phyloP scores from a whole-genome alignment of 2,888 invertebrate species.

The Choreutis nemorana region DNA sequence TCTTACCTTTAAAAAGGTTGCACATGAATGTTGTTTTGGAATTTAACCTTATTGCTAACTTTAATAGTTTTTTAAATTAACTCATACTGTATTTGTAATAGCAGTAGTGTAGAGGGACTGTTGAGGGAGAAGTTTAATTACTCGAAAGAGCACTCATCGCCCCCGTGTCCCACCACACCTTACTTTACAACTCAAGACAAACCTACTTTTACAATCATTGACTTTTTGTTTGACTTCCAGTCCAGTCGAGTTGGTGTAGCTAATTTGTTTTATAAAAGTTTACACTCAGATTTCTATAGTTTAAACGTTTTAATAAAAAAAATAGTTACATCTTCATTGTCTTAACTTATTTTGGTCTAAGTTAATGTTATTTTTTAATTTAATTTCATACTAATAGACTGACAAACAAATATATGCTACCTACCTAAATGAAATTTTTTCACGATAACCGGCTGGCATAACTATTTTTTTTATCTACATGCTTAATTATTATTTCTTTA shows the following conservation, averaged over 20 bases:
- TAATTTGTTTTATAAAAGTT: neutral
- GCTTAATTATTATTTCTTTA: neutral
- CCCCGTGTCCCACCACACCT: constrained; percentile 6
- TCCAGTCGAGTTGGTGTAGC: neutral
- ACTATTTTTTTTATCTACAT: neutral
- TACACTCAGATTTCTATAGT: constrained; percentile 3
- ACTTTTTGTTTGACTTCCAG: constrained; percentile 3
- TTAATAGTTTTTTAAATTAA: no score
- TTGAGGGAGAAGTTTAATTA: no score
- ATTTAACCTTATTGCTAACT: no score
- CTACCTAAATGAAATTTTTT: constrained; percentile 2
- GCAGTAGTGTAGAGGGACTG: no score
- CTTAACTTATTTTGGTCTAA: no score
- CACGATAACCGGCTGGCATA: neutral
- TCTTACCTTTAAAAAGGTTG: no score
- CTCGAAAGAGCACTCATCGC: constrained; percentile 17
- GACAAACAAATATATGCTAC: constrained; percentile 2
- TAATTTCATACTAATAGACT: constrained; percentile 3
- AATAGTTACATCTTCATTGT: no score
- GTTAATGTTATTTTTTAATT: neutral
- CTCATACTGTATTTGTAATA: no score
- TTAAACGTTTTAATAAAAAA: no score
- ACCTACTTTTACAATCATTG: constrained; percentile 6
- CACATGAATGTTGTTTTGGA: no score
- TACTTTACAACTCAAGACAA: constrained; percentile 10